Evolutionary conservation across 2,888 invertebrate species (phyloP), one percentile per base, ranked within the genome.

Genomic region (Hirtodrosophila duncani): DNA sequence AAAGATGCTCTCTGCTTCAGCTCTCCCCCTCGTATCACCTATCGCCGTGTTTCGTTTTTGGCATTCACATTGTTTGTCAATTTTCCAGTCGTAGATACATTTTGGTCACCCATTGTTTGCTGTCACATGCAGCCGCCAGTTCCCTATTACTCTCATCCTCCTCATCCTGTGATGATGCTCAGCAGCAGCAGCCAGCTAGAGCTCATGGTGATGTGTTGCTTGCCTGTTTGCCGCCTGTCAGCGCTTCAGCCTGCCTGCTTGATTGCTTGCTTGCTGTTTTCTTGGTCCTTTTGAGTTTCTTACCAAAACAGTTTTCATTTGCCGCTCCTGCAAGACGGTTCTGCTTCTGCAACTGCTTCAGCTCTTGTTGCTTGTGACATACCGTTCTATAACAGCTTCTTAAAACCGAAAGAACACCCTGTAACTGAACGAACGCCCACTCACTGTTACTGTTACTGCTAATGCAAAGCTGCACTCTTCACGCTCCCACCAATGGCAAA

Each of bases 31-130:
- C 21, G 18, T 27, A 14, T 44, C 49, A 23, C 45, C 41, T 29
- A 23, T 52, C 18, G 20, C 24, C 29, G 38, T 16, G 8, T 13
- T 8, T 34, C 13, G 11, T 8, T 20, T 8, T 8, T 20, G 17
- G 34, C 37, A 57, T 17, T 37, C 30, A 56, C 59, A 63, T 77
- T 79, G 74, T 79, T 65, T 78, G 67, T 58, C 65, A 59, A 75
- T 75, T 74, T 79, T 70, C 57, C 71, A 67, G 67, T 77, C 53
- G 57, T 67, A 46, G 72, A 62, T 45, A 57, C 55, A 72, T 56
- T 60, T 31, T 56, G 34, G 55, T 49, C n/a, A n/a, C n/a, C 68
- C 45, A 53, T 78, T 78, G 80, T 80, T 75, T 75, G 77, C 56
- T 55, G 61, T 71, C 80, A 75, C 70, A 71, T 79, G 79, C 79